Base-by-base conservation (phyloP, 1,140 invertebrate species). In the Colletes latitarsis region DNA sequence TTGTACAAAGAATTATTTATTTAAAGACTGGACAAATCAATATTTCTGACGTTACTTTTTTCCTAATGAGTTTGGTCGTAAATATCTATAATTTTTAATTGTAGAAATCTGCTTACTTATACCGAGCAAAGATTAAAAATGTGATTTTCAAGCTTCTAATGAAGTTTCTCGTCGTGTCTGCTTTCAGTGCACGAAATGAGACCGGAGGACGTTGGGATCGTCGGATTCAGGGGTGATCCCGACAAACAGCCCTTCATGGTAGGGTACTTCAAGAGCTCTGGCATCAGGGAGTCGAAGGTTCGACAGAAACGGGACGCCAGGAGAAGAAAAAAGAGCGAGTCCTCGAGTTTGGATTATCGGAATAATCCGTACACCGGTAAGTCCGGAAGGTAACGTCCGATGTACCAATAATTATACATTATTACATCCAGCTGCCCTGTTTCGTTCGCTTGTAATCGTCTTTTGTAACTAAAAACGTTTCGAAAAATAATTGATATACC, bases 161-260 rank as follows among this genome's bases (percentile, higher is more conserved):
- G 49, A 52, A 30, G 57, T 58, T 17, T 52, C n/a, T 57, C 19
- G 15, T 55, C 41, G 6, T 57, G 64, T 0, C 73, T 82, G 69
- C 52, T 90, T 93, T 83, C 92, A 96, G 97, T 96, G 69, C 95
- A 96, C 66, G 97, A 98, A 91, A 93, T 98, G 12, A 95, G 96
- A 85, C 95, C 97, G 5, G 96, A 97, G 88, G 96, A 98, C 82
- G 95, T 98, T 77, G 98, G 98, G 6, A 92, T 98, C 21, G 95
- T 98, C 15, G 96, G 96, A 69, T 94, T 95, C 4, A 95, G 95
- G 82, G 96, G 96, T 0, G 94, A 96, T 60, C 96, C 96, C 85
- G 97, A 97, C 80, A 96, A 96, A 83, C 97, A 98, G 89, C 97
- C 98, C 0, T 98, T 98, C 92, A 95, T 98, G 95, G 97, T 98